Evolutionary conservation across 2,888 invertebrate genomes (phyloP).

Genomic region (Drosophila pegasa): DNA sequence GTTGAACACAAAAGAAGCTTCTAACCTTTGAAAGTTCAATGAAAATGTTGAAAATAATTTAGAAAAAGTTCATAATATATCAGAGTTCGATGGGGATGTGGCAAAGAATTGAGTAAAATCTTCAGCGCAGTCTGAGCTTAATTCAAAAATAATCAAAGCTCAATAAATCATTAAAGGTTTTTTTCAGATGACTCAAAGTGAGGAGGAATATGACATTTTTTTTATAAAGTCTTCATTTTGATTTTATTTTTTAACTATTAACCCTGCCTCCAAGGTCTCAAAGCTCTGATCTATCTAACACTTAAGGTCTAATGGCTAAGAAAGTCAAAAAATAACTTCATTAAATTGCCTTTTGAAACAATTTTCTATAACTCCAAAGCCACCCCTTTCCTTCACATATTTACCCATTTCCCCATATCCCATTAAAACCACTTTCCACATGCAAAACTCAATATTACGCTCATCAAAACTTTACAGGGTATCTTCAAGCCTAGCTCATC

Average conservation of each 20-base stretch:
- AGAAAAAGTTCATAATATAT: background rate
- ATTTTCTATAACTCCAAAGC: background rate
- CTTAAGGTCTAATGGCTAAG: background rate
- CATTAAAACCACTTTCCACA: background rate
- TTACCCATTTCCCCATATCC: background rate
- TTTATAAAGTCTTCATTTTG: too few species aligned
- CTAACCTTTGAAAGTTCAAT: too few species aligned
- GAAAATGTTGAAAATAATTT: too few species aligned
- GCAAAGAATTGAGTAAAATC: too few species aligned
- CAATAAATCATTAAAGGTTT: too few species aligned
- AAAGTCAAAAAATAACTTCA: background rate
- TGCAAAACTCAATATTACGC: too few species aligned
- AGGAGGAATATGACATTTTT: too few species aligned
- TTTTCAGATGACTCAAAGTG: too few species aligned
- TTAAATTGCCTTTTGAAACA: background rate
- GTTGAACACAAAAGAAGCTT: background rate
- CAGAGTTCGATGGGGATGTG: background rate
- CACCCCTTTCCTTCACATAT: background rate
- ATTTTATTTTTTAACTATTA: too few species aligned
- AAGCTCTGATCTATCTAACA: background rate
- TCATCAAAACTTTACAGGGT: background rate
- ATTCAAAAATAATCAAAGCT: too few species aligned
- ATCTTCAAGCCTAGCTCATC: background rate
- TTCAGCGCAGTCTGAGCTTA: too few species aligned
- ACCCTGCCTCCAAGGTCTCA: too few species aligned